phyloP scores from a whole-genome alignment of 1,140 invertebrate species.

The Holotrichia oblita region DNA sequence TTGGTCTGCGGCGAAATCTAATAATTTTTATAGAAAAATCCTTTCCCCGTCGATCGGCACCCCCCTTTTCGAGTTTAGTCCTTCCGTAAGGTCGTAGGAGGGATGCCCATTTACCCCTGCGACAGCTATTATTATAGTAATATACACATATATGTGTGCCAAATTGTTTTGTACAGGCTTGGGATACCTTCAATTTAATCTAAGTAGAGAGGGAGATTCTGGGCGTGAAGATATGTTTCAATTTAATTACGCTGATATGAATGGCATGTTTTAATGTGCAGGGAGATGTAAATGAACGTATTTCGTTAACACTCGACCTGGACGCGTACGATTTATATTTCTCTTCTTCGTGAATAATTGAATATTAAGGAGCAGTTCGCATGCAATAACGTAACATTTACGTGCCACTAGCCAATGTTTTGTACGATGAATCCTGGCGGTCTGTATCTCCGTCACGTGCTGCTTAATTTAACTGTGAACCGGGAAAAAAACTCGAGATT shows the following conservation, averaged over 20 bases:
- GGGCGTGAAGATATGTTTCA: not conserved
- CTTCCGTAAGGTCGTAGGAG: no score
- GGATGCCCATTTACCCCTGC: no score
- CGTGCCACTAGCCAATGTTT: conserved; percentile 11
- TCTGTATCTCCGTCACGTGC: not conserved
- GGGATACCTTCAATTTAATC: no score
- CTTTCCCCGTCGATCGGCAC: no score
- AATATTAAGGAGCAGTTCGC: conserved; percentile 41
- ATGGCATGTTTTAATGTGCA: not conserved
- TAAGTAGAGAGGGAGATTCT: no score
- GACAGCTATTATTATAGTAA: no score
- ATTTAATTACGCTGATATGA: not conserved
- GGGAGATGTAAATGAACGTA: conserved; percentile 24
- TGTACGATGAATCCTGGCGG: not conserved
- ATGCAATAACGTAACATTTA: conserved; percentile 35
- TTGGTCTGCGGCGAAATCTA: no score
- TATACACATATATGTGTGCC: no score
- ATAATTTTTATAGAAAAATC: no score
- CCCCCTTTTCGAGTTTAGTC: no score
- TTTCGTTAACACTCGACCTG: conserved; percentile 33
- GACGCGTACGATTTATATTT: conserved; percentile 40
- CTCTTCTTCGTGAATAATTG: conserved; percentile 39
- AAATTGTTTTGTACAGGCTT: no score
- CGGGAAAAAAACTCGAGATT: not conserved
- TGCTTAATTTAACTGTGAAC: not conserved